A percentile compares a stretch with the other conserved stretches of the same genome.
Conservation (phyloP, 2,113 vertebrate genomes). For the Colius striatus region DNA sequence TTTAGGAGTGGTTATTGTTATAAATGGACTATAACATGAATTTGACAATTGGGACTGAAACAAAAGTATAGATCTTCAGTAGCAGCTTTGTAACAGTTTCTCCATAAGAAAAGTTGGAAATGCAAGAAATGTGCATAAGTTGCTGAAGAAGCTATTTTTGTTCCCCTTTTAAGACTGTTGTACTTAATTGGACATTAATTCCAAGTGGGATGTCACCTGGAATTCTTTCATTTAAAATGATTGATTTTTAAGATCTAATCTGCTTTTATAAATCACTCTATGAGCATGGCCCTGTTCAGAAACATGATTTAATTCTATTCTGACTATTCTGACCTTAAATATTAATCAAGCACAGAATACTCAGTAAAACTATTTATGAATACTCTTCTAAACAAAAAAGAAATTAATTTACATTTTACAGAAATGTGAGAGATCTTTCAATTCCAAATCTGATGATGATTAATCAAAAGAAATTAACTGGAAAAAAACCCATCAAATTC, state of each 20-base stretch:
- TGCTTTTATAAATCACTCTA: slow-evolving; percentile 48
- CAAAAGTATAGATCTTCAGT: background rate
- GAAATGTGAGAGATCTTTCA: background rate
- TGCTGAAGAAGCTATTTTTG: background rate
- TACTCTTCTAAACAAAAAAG: background rate
- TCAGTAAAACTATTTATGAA: background rate
- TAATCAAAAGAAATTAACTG: background rate
- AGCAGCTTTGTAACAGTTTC: background rate
- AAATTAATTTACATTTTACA: background rate
- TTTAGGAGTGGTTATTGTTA: background rate
- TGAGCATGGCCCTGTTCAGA: slow-evolving; percentile 7
- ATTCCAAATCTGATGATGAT: background rate
- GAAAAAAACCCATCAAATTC: background rate
- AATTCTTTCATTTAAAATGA: slow-evolving; percentile 63
- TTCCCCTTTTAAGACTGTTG: background rate
- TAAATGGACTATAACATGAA: background rate
- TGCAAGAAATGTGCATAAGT: background rate
- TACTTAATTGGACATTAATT: slow-evolving; percentile 61
- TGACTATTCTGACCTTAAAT: slow-evolving; percentile 30
- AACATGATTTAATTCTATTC: slow-evolving; percentile 11
- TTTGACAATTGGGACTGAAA: background rate
- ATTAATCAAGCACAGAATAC: background rate
- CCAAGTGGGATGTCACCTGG: slow-evolving; percentile 53
- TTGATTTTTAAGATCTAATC: slow-evolving; percentile 58
- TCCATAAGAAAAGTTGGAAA: background rate